Conservation (phyloP, 2,888 invertebrate genomes). For the Meteorus cinctellus region DNA sequence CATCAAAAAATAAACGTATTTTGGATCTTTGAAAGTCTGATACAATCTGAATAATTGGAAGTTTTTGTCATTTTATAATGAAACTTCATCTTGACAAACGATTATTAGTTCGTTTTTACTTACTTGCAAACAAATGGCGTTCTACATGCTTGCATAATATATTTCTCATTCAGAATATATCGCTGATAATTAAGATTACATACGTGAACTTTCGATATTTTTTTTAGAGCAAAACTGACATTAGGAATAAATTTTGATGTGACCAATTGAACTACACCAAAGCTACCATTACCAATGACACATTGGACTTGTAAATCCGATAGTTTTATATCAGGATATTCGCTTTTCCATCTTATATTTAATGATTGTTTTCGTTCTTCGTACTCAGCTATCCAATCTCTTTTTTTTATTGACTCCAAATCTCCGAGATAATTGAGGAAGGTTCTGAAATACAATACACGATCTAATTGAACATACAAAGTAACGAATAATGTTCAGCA, state of each 20-base stretch:
- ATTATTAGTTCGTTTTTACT: constrained; percentile 31
- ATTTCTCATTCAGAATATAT: constrained; percentile 80
- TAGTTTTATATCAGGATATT: constrained; percentile 81
- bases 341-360: constrained; percentile 59
- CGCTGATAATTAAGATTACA: constrained; percentile 79
- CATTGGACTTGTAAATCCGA: constrained; percentile 86
- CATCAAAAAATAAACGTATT: constrained; percentile 94
- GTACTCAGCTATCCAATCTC: constrained; percentile 63
- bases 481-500: too few species aligned
- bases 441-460: constrained; percentile 71
- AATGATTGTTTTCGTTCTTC: constrained; percentile 48
- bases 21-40: constrained; percentile 90
- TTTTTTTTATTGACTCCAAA: constrained; percentile 79
- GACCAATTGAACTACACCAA: constrained; percentile 88
- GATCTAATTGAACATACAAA: too few species aligned
- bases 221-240: constrained; percentile 78
- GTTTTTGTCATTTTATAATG: background rate
- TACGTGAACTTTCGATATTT: constrained; percentile 78
- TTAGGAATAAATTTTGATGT: constrained; percentile 61
- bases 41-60: constrained; percentile 80
- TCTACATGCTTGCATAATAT: constrained; percentile 79
- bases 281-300: constrained; percentile 92
- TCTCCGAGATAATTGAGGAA: constrained; percentile 90
- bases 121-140: constrained; percentile 83
- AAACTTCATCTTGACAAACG: background rate